Conservation (phyloP, 2,797 vertebrate species). For the Choloepus didactylus region DNA sequence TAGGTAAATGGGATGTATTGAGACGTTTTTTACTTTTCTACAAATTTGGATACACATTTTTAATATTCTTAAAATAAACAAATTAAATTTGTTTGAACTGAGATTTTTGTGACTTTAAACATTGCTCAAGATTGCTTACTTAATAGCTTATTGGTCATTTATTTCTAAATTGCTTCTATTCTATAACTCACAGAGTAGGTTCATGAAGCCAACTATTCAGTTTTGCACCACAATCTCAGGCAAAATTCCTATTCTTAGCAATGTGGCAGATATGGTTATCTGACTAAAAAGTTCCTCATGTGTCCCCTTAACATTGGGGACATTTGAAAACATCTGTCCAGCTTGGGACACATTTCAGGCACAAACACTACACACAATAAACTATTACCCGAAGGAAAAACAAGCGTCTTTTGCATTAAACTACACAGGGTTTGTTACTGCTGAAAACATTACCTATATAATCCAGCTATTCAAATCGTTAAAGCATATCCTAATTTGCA, state of each 20-base stretch:
- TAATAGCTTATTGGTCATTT: not conserved
- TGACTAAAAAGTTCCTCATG: not conserved
- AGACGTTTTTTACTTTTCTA: not conserved
- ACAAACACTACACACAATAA: not conserved
- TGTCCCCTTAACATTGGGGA: not conserved
- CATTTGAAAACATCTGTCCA: rapidly evolving
- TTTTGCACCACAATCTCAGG: not conserved
- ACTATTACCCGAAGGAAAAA: not conserved
- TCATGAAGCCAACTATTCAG: not conserved
- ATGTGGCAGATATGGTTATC: not conserved
- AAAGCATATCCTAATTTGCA: not conserved
- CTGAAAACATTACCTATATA: not conserved
- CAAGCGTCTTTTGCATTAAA: not conserved
- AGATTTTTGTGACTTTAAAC: not conserved
- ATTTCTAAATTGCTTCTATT: not conserved
- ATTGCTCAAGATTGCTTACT: not conserved
- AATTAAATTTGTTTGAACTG: not conserved
- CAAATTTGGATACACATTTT: not conserved
- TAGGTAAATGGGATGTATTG: not conserved
- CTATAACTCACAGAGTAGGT: not conserved
- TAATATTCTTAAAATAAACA: not conserved
- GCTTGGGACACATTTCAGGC: not conserved
- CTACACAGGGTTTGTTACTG: not conserved
- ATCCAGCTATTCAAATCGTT: not conserved
- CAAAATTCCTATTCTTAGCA: not conserved